phyloP scores from a whole-genome alignment of 2,888 invertebrate genomes.

The Agrenia bidenticulata region DNA sequence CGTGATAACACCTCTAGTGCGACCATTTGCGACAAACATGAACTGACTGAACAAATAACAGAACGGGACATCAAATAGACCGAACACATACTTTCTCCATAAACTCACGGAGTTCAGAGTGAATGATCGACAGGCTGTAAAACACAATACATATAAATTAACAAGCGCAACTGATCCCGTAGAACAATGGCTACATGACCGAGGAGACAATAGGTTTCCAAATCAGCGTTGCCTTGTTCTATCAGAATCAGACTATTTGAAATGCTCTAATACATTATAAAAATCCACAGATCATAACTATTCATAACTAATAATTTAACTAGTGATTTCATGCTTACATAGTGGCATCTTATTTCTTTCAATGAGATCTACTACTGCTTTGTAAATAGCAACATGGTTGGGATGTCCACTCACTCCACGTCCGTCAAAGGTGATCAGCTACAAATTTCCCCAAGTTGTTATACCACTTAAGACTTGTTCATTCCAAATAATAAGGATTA shows the following conservation, averaged over 20 bases:
- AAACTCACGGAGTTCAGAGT: slow-evolving; percentile 82
- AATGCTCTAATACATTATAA: too few relatives aligned
- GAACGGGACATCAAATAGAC: slow-evolving; percentile 76
- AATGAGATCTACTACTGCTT: slow-evolving; percentile 76
- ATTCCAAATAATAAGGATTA: background rate
- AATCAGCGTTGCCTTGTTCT: too few relatives aligned
- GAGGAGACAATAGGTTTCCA: too few relatives aligned
- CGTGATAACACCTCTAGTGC: slow-evolving; percentile 36
- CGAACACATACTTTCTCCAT: slow-evolving; percentile 78
- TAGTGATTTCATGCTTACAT: too few relatives aligned
- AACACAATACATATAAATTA: too few relatives aligned
- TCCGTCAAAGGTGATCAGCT: slow-evolving; percentile 87
- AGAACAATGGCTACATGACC: too few relatives aligned
- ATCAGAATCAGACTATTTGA: too few relatives aligned
- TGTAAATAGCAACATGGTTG: slow-evolving; percentile 86
- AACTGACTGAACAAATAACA: slow-evolving; percentile 63
- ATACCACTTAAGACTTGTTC: background rate
- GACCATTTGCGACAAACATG: slow-evolving; percentile 39
- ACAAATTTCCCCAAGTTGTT: slow-evolving; percentile 12
- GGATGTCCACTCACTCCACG: slow-evolving; percentile 88
- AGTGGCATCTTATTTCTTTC: slow-evolving; percentile 55
- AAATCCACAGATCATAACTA: too few relatives aligned
- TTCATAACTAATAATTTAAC: too few relatives aligned
- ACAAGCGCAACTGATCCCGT: too few relatives aligned
- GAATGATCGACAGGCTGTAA: slow-evolving; percentile 77